These are phyloP conservation scores for Lerista edwardsae DNA, from an alignment of 2,797 vertebrate species.

Conservation along the genomic window DNA sequence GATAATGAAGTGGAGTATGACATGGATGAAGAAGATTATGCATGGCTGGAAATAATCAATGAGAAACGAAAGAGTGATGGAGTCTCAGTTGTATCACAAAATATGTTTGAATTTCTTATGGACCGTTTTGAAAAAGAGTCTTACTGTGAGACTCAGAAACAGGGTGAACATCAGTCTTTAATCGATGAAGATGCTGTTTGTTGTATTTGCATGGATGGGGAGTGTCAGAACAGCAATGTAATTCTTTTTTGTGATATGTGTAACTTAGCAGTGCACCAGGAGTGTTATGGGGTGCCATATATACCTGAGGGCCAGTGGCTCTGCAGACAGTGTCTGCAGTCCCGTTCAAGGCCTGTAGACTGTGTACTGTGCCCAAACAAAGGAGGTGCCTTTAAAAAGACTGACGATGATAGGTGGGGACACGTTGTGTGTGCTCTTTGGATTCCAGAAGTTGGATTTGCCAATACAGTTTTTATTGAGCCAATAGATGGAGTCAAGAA, in stretches of 20 bases:
- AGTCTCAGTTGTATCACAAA: slow-evolving; percentile 89
- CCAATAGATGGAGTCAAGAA: slow-evolving; percentile 94
- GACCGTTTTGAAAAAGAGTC: slow-evolving; percentile 97
- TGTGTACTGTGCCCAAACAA: slow-evolving; percentile 96
- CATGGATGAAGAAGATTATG: slow-evolving; percentile 98
- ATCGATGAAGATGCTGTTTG: slow-evolving; percentile 95
- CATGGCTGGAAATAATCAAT: slow-evolving; percentile 95
- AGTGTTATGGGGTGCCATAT: slow-evolving; percentile 98
- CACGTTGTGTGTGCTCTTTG: slow-evolving; percentile 97
- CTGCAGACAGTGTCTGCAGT: slow-evolving; percentile 94
- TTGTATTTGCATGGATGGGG: slow-evolving; percentile 95
- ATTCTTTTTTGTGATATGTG: slow-evolving; percentile 97
- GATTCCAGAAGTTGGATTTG: slow-evolving; percentile 98
- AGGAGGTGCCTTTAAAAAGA: slow-evolving; percentile 97
- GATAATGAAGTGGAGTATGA: slow-evolving; percentile 97
- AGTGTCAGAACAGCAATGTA: slow-evolving; percentile 94
- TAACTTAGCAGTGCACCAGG: slow-evolving; percentile 96
- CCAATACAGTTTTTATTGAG: slow-evolving; percentile 96
- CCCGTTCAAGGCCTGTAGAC: slow-evolving; percentile 85
- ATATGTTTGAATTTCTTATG: slow-evolving; percentile 95
- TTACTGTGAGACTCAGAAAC: slow-evolving; percentile 90
- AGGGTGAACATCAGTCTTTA: slow-evolving; percentile 87
- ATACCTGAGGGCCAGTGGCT: slow-evolving; percentile 98
- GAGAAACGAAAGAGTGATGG: slow-evolving; percentile 90
- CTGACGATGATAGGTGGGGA: slow-evolving; percentile 95